Conservation (phyloP, 2,888 invertebrate species). For the Andrena minutula region DNA sequence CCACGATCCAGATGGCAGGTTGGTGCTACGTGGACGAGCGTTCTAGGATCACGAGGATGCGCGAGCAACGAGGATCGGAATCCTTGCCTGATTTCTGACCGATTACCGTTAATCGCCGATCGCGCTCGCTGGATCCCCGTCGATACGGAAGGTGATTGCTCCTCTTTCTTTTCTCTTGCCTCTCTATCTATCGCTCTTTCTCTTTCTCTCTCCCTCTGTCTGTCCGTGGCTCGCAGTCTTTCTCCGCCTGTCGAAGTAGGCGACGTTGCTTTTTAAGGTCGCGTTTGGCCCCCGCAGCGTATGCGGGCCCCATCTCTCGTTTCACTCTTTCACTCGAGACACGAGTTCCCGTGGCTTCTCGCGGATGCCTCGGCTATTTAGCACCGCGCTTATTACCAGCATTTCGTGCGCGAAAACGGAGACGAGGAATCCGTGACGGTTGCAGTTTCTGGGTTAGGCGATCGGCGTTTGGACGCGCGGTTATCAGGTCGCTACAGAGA, state of each 20-base stretch:
- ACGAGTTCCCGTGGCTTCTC: conserved; percentile 22
- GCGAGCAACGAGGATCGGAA: conserved; percentile 5
- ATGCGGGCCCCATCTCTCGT: conserved; percentile 13
- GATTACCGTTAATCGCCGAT: conserved; percentile 45
- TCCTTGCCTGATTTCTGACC: conserved; percentile 30
- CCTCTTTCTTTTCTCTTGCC: conserved; percentile 2
- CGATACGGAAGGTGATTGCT: conserved; percentile 61
- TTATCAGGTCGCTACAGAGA: too few species aligned
- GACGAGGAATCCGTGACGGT: conserved; percentile 39
- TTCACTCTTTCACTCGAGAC: not conserved
- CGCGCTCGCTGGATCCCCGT: conserved; percentile 14
- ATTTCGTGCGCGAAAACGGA: conserved; percentile 43
- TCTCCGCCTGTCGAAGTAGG: conserved; percentile 16
- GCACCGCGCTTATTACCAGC: conserved; percentile 30
- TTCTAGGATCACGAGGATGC: conserved; percentile 27
- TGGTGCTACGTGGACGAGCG: conserved; percentile 23
- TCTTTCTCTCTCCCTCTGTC: too few species aligned
- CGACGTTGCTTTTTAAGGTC: conserved; percentile 48
- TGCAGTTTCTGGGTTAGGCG: conserved; percentile 40
- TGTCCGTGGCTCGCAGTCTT: not conserved
- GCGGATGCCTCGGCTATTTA: conserved; percentile 26
- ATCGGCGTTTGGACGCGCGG: not conserved
- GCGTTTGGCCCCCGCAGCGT: conserved; percentile 15
- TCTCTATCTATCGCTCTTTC: too few species aligned
- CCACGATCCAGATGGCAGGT: conserved; percentile 59